Conservation (phyloP, 1,140 invertebrate species). For the Cephus cinctus region DNA sequence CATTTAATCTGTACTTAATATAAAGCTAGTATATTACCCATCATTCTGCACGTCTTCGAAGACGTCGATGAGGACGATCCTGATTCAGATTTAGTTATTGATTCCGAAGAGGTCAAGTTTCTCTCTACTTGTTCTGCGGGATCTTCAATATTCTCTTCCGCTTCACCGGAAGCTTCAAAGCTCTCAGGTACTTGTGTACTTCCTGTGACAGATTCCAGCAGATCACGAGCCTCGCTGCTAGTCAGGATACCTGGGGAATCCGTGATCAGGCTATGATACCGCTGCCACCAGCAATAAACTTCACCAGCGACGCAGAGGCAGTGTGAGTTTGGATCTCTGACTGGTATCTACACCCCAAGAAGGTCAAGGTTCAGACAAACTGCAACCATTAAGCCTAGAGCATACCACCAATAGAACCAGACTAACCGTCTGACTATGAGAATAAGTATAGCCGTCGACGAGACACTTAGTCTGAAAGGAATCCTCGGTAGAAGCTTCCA, state of each 20-base stretch:
- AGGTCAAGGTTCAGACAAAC: too few species aligned
- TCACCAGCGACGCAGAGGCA: slow-evolving; percentile 71
- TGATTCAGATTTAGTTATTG: too few species aligned
- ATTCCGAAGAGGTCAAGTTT: too few species aligned
- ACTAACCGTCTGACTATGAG: slow-evolving; percentile 43
- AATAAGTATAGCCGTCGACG: slow-evolving; percentile 38
- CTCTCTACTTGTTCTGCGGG: too few species aligned
- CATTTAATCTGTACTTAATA: too few species aligned
- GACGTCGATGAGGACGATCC: too few species aligned
- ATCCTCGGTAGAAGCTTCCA: slow-evolving; percentile 35
- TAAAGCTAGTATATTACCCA: too few species aligned
- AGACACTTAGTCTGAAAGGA: slow-evolving; percentile 41
- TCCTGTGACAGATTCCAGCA: slow-evolving; percentile 19
- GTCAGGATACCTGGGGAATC: not conserved
- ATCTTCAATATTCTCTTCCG: too few species aligned
- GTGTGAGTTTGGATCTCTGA: slow-evolving; percentile 64
- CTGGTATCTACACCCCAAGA: slow-evolving; percentile 43
- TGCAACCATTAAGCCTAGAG: too few species aligned
- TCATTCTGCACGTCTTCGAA: too few species aligned
- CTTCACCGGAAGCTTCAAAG: slow-evolving; percentile 30
- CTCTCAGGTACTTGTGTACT: slow-evolving; percentile 22
- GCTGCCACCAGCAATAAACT: slow-evolving; percentile 75
- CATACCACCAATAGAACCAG: too few species aligned
- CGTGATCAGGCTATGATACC: slow-evolving; percentile 51
- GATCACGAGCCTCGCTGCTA: too few species aligned